Evolutionary conservation across 2,888 invertebrate genomes (phyloP), one percentile per base, ranked within the genome.

Genomic region (Tuberolachnus salignus): DNA sequence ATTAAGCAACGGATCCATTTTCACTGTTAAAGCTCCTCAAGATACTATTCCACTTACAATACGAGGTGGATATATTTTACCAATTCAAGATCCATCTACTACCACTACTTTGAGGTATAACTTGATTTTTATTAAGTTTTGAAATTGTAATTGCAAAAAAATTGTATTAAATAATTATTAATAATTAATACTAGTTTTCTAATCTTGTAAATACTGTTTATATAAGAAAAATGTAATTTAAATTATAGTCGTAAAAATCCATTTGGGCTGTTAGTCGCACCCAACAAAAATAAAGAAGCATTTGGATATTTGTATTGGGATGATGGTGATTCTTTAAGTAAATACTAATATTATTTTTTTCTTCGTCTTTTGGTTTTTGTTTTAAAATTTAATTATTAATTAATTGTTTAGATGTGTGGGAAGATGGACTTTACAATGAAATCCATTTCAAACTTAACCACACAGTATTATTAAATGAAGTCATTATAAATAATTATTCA

Each of bases 301-400:
- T 59, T 23, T 57, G 94, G 94, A 1, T 88, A 90, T 81, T 86
- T 94, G 11, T 93, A 91, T 86, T 93, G 92, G 92, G 94, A 94
- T 84, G 93, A 94, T 83, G 94, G 94, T 0, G 91, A 92, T 80
- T 90, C 91, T 80, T 86, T 91, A 82, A 90, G 92, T 92, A 83
- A 81, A 61, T 61, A 73, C 6, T 51, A 21, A 21, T 42, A 26
- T 21, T 26, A 21, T 19, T 63, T 34, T 21, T 61, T 1, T 21
- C 8, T 53, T 13, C n/a, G 21, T 34, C 21, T 51, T n/a, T n/a
- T n/a, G 6, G 6, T 34, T 34, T 34, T 34, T 34, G 6, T 34
- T 4, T 34, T 61, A n/a, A 26, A 72, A 59, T 49, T 51, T 46
- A 26, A 23, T 55, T 16, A 4, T 19, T 14, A n/a, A 53, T 13